These are phyloP conservation scores for Neuroterus valhalla DNA, from an alignment of 1,140 invertebrate species.

Conservation along the genomic window DNA sequence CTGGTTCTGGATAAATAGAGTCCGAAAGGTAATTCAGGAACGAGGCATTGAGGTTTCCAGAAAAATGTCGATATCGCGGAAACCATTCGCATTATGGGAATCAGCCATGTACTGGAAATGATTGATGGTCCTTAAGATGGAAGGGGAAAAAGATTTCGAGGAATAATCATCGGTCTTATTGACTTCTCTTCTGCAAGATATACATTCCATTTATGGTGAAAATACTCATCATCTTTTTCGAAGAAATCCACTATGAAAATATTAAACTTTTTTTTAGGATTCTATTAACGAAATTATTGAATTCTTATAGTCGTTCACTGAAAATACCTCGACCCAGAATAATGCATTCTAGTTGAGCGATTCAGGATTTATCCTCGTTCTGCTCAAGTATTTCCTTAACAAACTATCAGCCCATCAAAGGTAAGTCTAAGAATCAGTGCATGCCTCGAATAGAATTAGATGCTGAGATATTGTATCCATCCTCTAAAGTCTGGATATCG, in stretches of 20 bases:
- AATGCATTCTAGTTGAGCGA: too few species aligned
- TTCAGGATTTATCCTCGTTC: too few species aligned
- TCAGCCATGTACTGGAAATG: slow-evolving; percentile 4
- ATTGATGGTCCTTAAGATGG: slow-evolving; percentile 17
- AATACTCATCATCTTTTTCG: neutral
- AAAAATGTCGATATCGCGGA: neutral
- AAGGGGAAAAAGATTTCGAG: slow-evolving; percentile 10
- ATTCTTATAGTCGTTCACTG: too few species aligned
- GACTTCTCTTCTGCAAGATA: neutral
- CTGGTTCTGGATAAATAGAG: neutral
- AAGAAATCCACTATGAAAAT: neutral
- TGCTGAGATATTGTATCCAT: slow-evolving; percentile 15
- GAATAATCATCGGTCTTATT: slow-evolving; percentile 22
- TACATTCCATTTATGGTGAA: neutral
- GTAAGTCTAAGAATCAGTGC: neutral
- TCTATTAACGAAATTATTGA: neutral
- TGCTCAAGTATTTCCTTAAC: too few species aligned
- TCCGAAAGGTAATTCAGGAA: neutral
- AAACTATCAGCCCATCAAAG: neutral
- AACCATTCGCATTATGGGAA: slow-evolving; percentile 2
- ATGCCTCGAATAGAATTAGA: slow-evolving; percentile 1
- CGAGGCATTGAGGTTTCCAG: neutral
- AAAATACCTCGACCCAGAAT: too few species aligned
- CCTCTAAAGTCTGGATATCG: slow-evolving; percentile 11
- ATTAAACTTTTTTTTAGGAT: neutral